Evolutionary conservation across 2,113 vertebrate species (phyloP), one percentile per base, ranked within the genome.

Genomic region (Bambusicola thoracicus): DNA sequence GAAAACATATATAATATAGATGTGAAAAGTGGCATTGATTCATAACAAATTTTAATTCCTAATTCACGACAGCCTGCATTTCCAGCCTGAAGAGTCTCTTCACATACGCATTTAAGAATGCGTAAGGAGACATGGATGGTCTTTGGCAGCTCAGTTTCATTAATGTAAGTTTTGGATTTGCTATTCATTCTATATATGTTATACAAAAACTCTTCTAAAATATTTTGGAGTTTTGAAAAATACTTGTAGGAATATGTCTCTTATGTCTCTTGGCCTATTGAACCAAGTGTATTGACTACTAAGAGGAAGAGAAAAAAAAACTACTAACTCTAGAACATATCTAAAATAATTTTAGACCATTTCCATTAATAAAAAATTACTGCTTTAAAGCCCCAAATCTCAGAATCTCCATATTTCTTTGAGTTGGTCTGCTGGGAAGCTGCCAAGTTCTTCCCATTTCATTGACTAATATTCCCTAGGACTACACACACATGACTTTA

Each of bases 201-300:
- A 27, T 38, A 87, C 30, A 82, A 91, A 81, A 90, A 63, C 20
- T 81, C 11, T 36, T 75, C 68, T 76, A 49, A 87, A 93, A 81
- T 81, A 67, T 53, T 91, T 72, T 44, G 40, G 34, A 82, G 62
- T 38, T 78, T 81, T 43, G 21, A 75, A 82, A 82, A 87, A 67
- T 34, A 32, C 89, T 74, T 95, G 48, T 8, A 4, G 25, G 24
- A 78, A 15, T 11, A 36, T 49, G 21, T 74, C 86, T 19, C 11
- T 87, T 94, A 59, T 90, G 24, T 87, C 32, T 87, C 67, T 94
- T 95, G 81, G 77, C 65, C 40, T 32, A 12, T 80, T 78, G 49
- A 91, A 13, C 38, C 30, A 85, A 49, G 51, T 46, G 16, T 27
- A 43, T 94, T 82, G 44, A 90, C 69, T 89, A 36, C 14, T 8